Evolutionary conservation across 2,888 invertebrate genomes (phyloP), one percentile per base, ranked within the genome.

Genomic region (Endomychus coccineus): DNA sequence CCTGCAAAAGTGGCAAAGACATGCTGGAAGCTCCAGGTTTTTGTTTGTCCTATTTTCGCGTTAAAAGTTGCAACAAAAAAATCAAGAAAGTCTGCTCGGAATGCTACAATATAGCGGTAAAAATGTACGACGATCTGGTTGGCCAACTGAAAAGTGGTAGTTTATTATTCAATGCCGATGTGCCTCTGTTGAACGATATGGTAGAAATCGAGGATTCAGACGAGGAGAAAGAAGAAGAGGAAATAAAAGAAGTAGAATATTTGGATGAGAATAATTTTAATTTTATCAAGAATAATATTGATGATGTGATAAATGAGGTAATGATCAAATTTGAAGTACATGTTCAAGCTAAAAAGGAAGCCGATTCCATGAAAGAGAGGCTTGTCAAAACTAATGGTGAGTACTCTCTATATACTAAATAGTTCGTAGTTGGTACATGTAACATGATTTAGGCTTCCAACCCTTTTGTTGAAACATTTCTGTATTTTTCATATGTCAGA

Each of bases 271-370:
- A 57, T 16, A 59, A 58, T 35, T 44, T 58, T n/a, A 42, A 56
- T 15, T 62, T 70, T 36, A 21, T 75, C 2, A 64, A 70, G 40
- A 62, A 67, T 0, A 56, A 71, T 17, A 51, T 76, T 1, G 66
- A 64, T 1, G 56, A 64, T n/a, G 52, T 68, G 14, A 45, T 76
- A 1, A 67, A 68, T 33, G 56, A 63, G 0, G 64, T 69, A 0
- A 68, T 74, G 64, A 39, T 43, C 0, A 67, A 70, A 34, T 71
- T 61, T 44, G 61, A 71, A 0, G 49, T 75, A 49, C 68, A 72
- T 24, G 55, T 54, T 0, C 62, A 71, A 1, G 44, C 73, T 4
- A 45, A 59, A 1, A 63, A 64, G 1, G 66, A 72, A 0, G 53
- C 67, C 15, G 50, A 56, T 0, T 57, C 56, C 30, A 36, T 75